Evolutionary conservation across 2,888 invertebrate species (phyloP), one percentile per base, ranked within the genome.

Genomic region (Phrixothrix hirtus): DNA sequence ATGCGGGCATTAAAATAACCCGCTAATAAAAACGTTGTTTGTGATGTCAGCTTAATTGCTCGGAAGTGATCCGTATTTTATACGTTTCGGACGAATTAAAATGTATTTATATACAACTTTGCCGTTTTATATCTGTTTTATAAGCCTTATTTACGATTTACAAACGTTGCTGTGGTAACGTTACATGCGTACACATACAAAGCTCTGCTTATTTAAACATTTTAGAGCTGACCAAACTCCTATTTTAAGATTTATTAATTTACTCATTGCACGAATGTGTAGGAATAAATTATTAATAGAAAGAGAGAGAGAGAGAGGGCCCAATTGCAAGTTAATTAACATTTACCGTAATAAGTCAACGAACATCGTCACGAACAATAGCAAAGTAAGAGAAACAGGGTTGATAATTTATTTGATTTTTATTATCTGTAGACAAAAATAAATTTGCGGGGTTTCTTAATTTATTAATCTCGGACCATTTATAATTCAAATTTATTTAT

Each of bases 291-390:
- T 53, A 53, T 53, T 47, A 47, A 53, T 47, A 43, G 46, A 37
- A 46, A 32, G 43, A 11, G 7, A 7, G 38, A 13, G 43, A 43
- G 46, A 37, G 41, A 32, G 43, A 11, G 7, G 21, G 38, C 9
- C 38, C 47, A 53, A 53, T 53, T 53, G 53, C 26, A 27, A 42
- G 47, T 48, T 53, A 53, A 53, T 53, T 53, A 53, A 38, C 43
- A 42, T 47, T 47, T 47, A 37, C 32, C 36, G 17, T 53, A 53
- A 47, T 48, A 39, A 39, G 51, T 43, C 43, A 52, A 52, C 45
- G 41, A 41, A 39, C 31, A 46, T 38, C 46, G 52, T 52, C 52
- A 52, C 52, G 52, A 45, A 52, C 17, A 3, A 3, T 21, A 5
- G 7, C 21, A 7, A 21, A 3, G 7, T 7, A 3, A 21, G 4